phyloP scores from a whole-genome alignment of 2,113 vertebrate genomes.

The Solenodon paradoxus region DNA sequence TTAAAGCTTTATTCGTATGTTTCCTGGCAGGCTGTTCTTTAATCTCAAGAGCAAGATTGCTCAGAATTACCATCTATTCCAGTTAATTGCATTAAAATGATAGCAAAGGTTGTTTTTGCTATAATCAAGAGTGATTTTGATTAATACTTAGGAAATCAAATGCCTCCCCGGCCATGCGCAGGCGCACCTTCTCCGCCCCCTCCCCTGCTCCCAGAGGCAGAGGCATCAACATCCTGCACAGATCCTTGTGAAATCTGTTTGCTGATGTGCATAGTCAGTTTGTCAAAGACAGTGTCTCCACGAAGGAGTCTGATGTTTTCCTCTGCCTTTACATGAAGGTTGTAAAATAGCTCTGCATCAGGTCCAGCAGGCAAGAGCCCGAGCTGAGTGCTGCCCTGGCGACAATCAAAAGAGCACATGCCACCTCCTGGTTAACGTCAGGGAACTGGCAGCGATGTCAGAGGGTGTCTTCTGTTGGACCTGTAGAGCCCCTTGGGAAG shows the following conservation, averaged over 20 bases:
- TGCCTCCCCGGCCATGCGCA: constrained; percentile 58
- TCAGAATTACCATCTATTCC: constrained; percentile 86
- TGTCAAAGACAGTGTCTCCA: background rate
- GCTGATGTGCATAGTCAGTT: background rate
- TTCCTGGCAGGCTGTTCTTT: constrained; percentile 86
- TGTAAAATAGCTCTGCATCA: background rate
- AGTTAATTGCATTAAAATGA: constrained; percentile 83
- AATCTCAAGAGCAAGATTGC: constrained; percentile 86
- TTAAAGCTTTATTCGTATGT: constrained; percentile 84
- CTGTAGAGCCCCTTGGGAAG: background rate
- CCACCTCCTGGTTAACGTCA: background rate
- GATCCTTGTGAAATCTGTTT: background rate
- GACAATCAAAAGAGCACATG: background rate
- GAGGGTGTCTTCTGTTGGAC: background rate
- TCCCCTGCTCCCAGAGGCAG: background rate
- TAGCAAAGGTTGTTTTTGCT: constrained; percentile 84
- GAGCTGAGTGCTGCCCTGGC: background rate
- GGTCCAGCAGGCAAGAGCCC: background rate
- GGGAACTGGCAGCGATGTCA: background rate
- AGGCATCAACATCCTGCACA: background rate
- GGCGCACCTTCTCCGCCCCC: constrained; percentile 46
- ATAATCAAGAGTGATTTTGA: constrained; percentile 86
- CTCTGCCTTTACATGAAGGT: background rate
- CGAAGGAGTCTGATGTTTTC: background rate
- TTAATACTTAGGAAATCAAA: constrained; percentile 84